Conservation (phyloP, 2,113 vertebrate species). For the Cisticola juncidis region DNA sequence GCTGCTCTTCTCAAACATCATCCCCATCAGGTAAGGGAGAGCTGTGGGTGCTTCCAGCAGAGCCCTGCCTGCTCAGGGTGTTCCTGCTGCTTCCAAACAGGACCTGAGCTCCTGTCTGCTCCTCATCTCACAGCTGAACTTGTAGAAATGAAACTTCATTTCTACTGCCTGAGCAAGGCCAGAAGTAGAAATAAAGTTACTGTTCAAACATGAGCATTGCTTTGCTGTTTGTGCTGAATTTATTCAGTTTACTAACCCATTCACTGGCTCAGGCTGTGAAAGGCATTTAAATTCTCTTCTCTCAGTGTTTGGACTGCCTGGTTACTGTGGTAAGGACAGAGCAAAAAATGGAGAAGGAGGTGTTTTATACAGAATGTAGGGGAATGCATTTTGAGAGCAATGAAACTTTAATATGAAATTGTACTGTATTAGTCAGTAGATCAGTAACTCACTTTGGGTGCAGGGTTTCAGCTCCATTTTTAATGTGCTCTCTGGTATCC, state of each 20-base stretch:
- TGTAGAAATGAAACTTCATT: too few species aligned
- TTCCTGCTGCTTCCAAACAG: neutral
- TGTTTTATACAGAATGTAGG: neutral
- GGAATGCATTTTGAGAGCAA: neutral
- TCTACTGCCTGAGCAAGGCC: neutral
- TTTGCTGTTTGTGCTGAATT: neutral
- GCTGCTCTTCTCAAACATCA: constrained; percentile 94
- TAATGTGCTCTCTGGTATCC: neutral
- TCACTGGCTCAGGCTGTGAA: neutral
- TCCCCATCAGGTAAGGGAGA: constrained; percentile 88
- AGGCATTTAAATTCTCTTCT: neutral
- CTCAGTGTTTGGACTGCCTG: neutral
- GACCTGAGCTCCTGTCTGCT: neutral
- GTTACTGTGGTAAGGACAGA: neutral
- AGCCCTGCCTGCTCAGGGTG: neutral
- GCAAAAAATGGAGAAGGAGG: neutral
- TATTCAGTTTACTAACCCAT: neutral
- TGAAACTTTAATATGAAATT: neutral
- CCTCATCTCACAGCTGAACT: neutral
- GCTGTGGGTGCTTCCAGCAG: neutral
- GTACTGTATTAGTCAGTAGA: neutral
- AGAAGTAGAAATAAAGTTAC: neutral
- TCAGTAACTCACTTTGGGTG: neutral
- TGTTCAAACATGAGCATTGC: neutral
- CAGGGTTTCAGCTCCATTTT: neutral